Evolutionary conservation across 2,888 invertebrate genomes (phyloP), one percentile per base, ranked within the genome.

Genomic region (Hanleya hanleyi): DNA sequence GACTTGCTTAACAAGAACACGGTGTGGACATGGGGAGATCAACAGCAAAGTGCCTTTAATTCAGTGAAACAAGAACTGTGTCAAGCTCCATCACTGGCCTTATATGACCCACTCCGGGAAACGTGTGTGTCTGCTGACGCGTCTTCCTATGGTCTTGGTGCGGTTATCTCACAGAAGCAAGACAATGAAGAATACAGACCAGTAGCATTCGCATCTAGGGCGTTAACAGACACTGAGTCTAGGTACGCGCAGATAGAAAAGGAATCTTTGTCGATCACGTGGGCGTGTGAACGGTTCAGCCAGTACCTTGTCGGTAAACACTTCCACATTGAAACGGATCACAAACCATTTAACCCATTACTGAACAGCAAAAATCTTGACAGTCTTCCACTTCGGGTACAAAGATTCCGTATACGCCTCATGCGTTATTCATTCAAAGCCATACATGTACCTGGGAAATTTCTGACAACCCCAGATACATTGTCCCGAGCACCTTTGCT

Each of bases 91-190:
- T 66, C 72, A 7, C 70, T 83, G 18, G 47, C 69, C 15, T 83
- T 72, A 32, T 81, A 79, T 72, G 79, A 83, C 49, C n/a, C 61
- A 0, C 36, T 29, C 1, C 78, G 78, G 57, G 72, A 79, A 22
- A 74, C 75, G 12, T 41, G 75, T 5, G 81, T 83, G 7, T 75
- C 75, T 57, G 81, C 79, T 1, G 81, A 81, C 36, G 73, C 79
- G 0, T 78, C 76, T 29, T 76, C 75, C 32, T 82, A 73, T 67
- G 77, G 82, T 7, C 22, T 81, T 22, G 82, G 80, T 32, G 82
- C 51, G 12, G 80, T 71, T 0, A 51, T 83, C 5, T 68, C 73
- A n/a, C 78, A 76, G 37, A 9, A 67, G 18, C 47, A 41, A n/a
- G 73, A 77, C n/a, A 75, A 69, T 0, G 49, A 47, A 1, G 50